Evolutionary conservation across 2,888 invertebrate species (phyloP), one percentile per base, ranked within the genome.

Genomic region (Slavum lentiscoides): DNA sequence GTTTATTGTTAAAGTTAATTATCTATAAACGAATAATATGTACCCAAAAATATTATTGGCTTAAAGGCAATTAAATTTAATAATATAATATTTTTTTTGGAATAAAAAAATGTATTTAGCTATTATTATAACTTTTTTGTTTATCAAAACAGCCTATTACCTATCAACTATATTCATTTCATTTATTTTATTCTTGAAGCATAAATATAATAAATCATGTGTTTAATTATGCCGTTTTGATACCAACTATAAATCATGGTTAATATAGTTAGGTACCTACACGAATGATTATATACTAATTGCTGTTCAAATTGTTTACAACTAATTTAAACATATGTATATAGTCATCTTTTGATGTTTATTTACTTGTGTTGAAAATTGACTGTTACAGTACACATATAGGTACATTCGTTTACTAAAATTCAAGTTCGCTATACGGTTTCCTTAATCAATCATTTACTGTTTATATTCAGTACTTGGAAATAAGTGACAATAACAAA

Each of bases 341-440:
- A 30, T 30, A 30, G 4, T 75, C 58, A 67, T 75, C 58, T 67
- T 67, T 66, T 39, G 58, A 39, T 75, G 11, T 66, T 75, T 58
- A 23, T 67, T 67, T 43, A 75, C 75, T 75, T 66, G 17, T 67
- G 3, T 39, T n/a, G 17, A 67, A 58, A 23, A 75, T 17, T 11
- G 53, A 75, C 15, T n/a, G 58, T 23, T 55, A 75, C 23, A 17
- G 37, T 15, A 13, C 11, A 13, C 13, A 43, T 7, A 4, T 30
- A 30, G 30, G 30, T 43, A 43, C 7, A 43, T 43, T 43, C 11
- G 11, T 49, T 49, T 49, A 49, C 13, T 49, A 49, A 49, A 49
- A 49, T 49, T 49, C 11, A 13, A 15, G 49, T 49, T 43, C 11
- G 49, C 49, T 49, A 13, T 49, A 49, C 49, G 49, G 8, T 49